Evolutionary conservation across 2,113 vertebrate genomes (phyloP).

Genomic region (Lonchura striata): DNA sequence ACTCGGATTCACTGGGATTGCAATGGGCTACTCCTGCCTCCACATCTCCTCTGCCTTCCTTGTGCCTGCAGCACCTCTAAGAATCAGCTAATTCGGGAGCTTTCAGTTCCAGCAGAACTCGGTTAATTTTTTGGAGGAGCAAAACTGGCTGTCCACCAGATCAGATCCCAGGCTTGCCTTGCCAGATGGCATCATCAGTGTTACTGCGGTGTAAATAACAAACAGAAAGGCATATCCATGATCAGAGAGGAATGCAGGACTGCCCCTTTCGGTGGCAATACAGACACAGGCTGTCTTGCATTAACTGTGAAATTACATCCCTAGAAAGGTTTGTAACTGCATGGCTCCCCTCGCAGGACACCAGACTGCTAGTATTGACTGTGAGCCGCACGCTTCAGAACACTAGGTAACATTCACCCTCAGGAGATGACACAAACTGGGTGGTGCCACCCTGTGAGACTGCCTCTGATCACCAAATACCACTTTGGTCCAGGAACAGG

Average conservation of each 20-base stretch:
- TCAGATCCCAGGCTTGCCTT: neutral
- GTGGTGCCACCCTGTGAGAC: neutral
- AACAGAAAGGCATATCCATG: neutral
- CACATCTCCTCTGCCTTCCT: neutral
- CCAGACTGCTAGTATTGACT: neutral
- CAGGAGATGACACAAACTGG: neutral
- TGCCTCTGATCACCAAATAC: neutral
- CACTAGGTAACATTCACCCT: neutral
- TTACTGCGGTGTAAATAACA: neutral
- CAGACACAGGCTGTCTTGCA: neutral
- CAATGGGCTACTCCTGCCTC: neutral
- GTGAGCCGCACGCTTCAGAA: accelerated
- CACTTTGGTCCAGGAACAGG: neutral
- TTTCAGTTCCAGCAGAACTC: neutral
- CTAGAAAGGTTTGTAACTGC: neutral
- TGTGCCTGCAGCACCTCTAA: neutral
- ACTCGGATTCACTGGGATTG: accelerated
- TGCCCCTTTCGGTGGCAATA: neutral
- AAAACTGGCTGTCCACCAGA: neutral
- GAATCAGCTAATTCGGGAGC: neutral
- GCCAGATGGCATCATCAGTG: neutral
- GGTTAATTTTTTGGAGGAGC: neutral
- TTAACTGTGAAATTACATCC: neutral
- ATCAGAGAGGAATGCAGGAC: neutral
- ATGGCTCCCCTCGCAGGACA: neutral